A percentile compares a stretch with the other conserved stretches of the same genome.
phyloP scores from a whole-genome alignment of 2,797 vertebrate genomes.

The Poeciliopsis gracilis region DNA sequence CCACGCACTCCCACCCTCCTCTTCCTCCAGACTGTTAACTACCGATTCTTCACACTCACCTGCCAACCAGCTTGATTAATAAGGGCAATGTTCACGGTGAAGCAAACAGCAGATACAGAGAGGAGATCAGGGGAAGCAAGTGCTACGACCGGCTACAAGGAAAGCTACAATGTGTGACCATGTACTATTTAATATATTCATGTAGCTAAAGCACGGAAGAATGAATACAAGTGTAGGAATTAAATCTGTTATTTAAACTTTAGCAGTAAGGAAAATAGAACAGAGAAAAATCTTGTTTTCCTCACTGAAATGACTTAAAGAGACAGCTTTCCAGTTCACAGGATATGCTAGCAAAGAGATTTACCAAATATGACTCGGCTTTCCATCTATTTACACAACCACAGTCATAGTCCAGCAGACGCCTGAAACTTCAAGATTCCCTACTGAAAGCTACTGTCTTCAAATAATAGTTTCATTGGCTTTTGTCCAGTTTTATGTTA shows the following conservation, averaged over 20 bases:
- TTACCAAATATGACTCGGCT: conserved; percentile 44
- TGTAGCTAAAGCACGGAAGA: conserved; percentile 12
- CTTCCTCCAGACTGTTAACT: conserved; percentile 39
- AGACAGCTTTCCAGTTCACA: conserved; percentile 42
- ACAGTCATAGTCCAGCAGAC: conserved; percentile 67
- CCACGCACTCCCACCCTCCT: conserved; percentile 23
- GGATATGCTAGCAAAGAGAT: conserved; percentile 31
- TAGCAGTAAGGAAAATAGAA: neutral
- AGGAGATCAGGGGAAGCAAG: conserved; percentile 10
- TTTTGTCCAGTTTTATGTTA: neutral
- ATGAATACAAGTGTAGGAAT: neutral
- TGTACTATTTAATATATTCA: conserved; percentile 21
- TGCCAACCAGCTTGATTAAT: conserved; percentile 73
- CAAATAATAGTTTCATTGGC: conserved; percentile 8
- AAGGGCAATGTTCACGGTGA: conserved; percentile 51
- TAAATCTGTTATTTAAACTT: neutral
- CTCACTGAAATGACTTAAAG: conserved; percentile 6
- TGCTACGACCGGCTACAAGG: neutral
- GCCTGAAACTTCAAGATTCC: conserved; percentile 51
- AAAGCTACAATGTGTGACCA: neutral
- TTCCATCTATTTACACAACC: conserved; percentile 63
- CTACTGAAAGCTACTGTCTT: conserved; percentile 14
- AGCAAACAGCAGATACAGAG: conserved; percentile 33
- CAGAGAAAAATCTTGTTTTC: neutral
- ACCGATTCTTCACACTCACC: conserved; percentile 61